Conservation (phyloP, 2,888 invertebrate genomes). For the Tipula helvola region DNA sequence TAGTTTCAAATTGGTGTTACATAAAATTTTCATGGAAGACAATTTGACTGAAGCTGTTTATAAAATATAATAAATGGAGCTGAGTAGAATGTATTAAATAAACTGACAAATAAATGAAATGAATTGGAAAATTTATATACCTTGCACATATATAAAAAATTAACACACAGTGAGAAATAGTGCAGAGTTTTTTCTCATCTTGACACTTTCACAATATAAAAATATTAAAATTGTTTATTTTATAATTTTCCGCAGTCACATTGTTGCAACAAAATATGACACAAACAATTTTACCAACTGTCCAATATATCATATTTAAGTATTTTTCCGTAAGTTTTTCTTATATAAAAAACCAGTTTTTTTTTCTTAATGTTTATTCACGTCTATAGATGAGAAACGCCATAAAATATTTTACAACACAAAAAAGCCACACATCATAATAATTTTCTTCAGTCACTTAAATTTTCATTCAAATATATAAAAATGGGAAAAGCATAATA, state of each 20-base stretch:
- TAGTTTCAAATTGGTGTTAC: not conserved
- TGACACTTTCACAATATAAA: not conserved
- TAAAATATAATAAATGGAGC: too few relatives aligned
- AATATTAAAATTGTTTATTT: not conserved
- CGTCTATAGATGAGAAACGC: not conserved
- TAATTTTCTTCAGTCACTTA: conserved; percentile 4
- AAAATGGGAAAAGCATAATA: not conserved
- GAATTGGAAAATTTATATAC: too few relatives aligned
- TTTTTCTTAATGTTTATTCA: not conserved
- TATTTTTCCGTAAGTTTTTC: not conserved
- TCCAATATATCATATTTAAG: not conserved
- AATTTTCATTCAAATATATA: conserved; percentile 4
- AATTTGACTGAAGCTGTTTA: not conserved
- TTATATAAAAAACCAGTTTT: not conserved
- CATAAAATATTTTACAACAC: not conserved
- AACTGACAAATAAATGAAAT: not conserved
- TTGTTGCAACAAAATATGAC: not conserved
- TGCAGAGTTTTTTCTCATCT: not conserved
- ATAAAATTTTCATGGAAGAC: not conserved
- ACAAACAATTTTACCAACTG: not conserved
- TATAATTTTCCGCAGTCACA: not conserved
- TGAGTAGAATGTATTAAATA: not conserved
- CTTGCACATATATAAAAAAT: not conserved
- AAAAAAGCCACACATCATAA: conserved; percentile 4
- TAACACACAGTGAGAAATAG: not conserved